phyloP scores from a whole-genome alignment of 2,113 vertebrate species.

The Ophthalmotilapia sp. region DNA sequence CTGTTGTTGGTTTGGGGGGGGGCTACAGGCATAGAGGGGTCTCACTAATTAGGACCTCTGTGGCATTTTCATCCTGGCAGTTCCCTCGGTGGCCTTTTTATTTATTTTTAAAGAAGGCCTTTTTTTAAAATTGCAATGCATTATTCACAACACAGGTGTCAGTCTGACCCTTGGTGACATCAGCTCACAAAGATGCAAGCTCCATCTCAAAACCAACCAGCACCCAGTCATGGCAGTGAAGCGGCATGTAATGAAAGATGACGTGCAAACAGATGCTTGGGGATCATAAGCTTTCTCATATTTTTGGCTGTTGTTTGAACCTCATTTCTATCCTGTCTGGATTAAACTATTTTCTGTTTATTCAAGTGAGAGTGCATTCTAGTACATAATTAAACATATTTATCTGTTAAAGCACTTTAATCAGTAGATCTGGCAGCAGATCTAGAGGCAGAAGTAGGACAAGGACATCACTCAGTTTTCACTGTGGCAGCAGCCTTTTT shows the following conservation, averaged over 20 bases:
- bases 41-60: slow-evolving; percentile 60
- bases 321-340: neutral
- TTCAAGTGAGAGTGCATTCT: neutral
- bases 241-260: neutral
- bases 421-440: neutral
- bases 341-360: neutral
- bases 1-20: slow-evolving; percentile 10
- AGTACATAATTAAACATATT: neutral
- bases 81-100: slow-evolving; percentile 21
- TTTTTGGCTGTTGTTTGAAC: slow-evolving; percentile 6
- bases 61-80: slow-evolving; percentile 44
- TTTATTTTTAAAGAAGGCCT: slow-evolving; percentile 11
- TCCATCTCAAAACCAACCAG: neutral
- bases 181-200: neutral
- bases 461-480: neutral
- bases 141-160: slow-evolving; percentile 64
- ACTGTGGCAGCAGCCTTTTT: neutral
- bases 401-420: neutral
- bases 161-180: slow-evolving; percentile 32
- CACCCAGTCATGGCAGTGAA: neutral
- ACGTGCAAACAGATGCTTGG: slow-evolving; percentile 29
- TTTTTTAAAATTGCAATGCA: slow-evolving; percentile 25
- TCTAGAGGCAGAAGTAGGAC: neutral
- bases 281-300: slow-evolving; percentile 1
- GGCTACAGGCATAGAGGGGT: neutral